phyloP scores from a whole-genome alignment of 2,888 invertebrate genomes.

The Xylophagus ater region DNA sequence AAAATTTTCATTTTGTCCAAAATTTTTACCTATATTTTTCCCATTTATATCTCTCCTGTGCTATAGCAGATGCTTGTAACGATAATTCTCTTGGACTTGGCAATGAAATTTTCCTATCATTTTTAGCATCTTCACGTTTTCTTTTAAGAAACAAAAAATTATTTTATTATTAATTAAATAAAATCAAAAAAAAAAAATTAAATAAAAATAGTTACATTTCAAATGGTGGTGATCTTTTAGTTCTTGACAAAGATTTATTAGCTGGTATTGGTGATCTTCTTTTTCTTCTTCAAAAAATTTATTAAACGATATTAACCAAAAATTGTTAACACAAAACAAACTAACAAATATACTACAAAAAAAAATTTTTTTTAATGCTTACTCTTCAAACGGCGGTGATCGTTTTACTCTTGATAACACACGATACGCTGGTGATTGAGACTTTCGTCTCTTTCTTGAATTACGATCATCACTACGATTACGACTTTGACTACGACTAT shows the following conservation, averaged over 20 bases:
- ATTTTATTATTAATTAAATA: no score
- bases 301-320: no score
- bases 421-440: constrained; percentile 25
- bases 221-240: constrained; percentile 24
- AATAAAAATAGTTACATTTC: constrained; percentile 16
- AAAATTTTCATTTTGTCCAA: background rate
- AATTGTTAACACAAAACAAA: no score
- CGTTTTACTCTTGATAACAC: constrained; percentile 22
- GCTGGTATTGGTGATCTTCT: constrained; percentile 1
- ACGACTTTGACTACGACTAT: constrained; percentile 7
- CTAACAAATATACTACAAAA: no score
- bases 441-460: constrained; percentile 17
- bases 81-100: constrained; percentile 35
- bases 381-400: constrained; percentile 25
- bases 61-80: constrained; percentile 34
- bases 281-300: constrained; percentile 1
- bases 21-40: constrained; percentile 38
- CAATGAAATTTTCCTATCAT: constrained; percentile 14
- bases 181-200: constrained; percentile 3
- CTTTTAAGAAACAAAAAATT: constrained; percentile 7
- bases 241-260: background rate
- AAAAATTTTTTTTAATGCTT: no score
- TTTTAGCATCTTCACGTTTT: constrained; percentile 10
- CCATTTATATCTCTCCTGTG: constrained; percentile 43
- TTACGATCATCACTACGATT: constrained; percentile 7